phyloP scores from a whole-genome alignment of 2,797 vertebrate genomes.

The Scolopax bukidnonensis region DNA sequence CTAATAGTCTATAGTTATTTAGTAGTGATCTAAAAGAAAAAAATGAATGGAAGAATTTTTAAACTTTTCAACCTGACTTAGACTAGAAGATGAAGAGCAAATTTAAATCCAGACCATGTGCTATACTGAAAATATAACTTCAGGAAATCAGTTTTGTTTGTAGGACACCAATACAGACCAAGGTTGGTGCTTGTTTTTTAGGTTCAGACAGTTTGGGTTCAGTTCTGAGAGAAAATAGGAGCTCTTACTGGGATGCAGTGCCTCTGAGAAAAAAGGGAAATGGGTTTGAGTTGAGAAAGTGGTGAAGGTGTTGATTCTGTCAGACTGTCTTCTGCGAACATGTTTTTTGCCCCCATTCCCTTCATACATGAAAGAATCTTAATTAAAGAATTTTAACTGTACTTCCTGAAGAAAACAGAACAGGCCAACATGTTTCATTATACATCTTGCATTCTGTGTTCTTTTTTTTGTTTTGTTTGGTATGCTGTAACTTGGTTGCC shows the following conservation, averaged over 20 bases:
- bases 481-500: neutral
- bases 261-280: neutral
- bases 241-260: neutral
- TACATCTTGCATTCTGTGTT: neutral
- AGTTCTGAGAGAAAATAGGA: neutral
- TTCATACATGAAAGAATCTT: neutral
- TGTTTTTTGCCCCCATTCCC: neutral
- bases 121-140: neutral
- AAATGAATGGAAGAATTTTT: neutral
- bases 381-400: neutral
- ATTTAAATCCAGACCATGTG: neutral
- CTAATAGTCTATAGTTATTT: neutral
- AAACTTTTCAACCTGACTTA: neutral
- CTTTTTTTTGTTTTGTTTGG: neutral
- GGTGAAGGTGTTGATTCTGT: neutral
- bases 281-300: neutral
- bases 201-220: neutral
- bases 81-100: neutral
- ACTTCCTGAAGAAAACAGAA: neutral
- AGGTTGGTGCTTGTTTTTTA: neutral
- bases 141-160: neutral
- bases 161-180: neutral
- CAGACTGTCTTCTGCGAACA: neutral
- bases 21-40: neutral
- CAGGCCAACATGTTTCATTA: neutral